These are phyloP conservation scores for Eumaeus atala DNA, from an alignment of 1,140 invertebrate species.

Conservation along the genomic window DNA sequence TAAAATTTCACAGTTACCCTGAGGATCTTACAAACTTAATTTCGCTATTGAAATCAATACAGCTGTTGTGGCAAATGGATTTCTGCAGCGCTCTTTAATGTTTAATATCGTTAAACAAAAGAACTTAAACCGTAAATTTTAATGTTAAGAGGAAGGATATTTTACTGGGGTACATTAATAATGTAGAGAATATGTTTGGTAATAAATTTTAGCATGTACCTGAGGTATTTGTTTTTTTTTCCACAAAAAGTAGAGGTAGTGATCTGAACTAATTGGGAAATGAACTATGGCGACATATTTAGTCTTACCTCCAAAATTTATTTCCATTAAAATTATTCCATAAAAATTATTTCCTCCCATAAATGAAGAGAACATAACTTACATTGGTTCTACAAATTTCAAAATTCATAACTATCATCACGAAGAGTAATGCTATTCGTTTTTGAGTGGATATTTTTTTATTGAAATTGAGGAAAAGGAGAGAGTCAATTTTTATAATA, in stretches of 20 bases:
- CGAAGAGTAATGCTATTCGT: too few species aligned
- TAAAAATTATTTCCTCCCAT: too few species aligned
- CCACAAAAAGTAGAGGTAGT: conserved; percentile 3
- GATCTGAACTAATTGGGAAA: conserved; percentile 6
- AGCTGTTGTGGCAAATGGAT: neutral
- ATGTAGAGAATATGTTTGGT: neutral
- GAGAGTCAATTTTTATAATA: too few species aligned
- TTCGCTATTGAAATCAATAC: too few species aligned
- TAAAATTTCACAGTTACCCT: too few species aligned
- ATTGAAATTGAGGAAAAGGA: too few species aligned
- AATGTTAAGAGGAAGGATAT: neutral
- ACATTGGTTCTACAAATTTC: too few species aligned
- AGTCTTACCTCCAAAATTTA: neutral
- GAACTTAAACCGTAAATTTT: neutral
- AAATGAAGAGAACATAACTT: too few species aligned
- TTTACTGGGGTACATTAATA: conserved; percentile 1
- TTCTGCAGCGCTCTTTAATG: neutral
- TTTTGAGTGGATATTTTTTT: too few species aligned
- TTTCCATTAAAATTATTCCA: too few species aligned
- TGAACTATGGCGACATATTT: neutral
- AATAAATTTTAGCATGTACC: conserved; percentile 7
- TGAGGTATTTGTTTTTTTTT: conserved; percentile 1
- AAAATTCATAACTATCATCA: too few species aligned
- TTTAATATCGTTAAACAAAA: neutral
- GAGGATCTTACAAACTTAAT: too few species aligned